These are phyloP conservation scores for Apis dorsata DNA, from an alignment of 1,140 invertebrate genomes.

Conservation along the genomic window DNA sequence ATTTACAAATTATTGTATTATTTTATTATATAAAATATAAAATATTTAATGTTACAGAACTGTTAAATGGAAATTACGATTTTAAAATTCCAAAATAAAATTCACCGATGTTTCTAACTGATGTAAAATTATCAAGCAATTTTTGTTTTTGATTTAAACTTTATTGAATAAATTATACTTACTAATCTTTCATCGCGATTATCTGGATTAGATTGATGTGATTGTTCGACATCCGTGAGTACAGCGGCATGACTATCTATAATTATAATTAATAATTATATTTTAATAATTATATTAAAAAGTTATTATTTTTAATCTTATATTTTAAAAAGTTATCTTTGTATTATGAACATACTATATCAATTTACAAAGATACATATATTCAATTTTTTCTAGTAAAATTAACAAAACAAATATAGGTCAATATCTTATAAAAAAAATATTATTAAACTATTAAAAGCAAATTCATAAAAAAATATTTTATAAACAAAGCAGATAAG, in stretches of 20 bases:
- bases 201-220: constrained; percentile 2
- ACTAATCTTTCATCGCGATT: constrained; percentile 28
- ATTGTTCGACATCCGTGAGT: constrained; percentile 7
- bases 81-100: not conserved
- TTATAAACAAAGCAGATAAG: not conserved
- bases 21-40: too few species aligned
- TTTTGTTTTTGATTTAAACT: not conserved
- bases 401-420: not conserved
- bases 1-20: not conserved
- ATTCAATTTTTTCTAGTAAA: not conserved
- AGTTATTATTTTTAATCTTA: too few species aligned
- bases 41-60: too few species aligned
- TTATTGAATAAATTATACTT: not conserved
- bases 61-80: too few species aligned
- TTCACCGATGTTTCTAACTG: not conserved
- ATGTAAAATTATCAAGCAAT: not conserved
- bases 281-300: too few species aligned
- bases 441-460: not conserved
- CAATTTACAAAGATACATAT: not conserved
- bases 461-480: not conserved
- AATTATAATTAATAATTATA: not conserved
- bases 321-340: not conserved
- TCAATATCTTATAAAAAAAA: not conserved
- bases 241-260: constrained; percentile 36
- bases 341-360: not conserved